Evolutionary conservation across 2,888 invertebrate genomes (phyloP).

Genomic region (Torymus auratus): DNA sequence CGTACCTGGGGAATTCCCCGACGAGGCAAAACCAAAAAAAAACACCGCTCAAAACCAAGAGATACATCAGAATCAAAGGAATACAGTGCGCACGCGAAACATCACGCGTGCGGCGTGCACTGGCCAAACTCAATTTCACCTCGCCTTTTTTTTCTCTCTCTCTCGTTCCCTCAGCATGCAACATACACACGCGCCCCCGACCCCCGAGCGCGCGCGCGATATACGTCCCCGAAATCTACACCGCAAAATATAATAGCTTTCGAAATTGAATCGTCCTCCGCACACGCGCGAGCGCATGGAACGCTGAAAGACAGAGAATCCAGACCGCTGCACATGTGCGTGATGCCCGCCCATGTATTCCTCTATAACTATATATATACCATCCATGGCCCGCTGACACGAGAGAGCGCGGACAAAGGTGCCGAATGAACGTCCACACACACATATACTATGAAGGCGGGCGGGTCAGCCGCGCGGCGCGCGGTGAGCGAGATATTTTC

Average conservation of each 20-base stretch:
- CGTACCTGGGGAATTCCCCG: too few species aligned
- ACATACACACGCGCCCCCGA: too few species aligned
- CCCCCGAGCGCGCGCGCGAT: neutral
- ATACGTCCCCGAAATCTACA: conserved; percentile 19
- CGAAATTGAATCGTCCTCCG: conserved; percentile 47
- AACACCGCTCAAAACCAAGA: too few species aligned
- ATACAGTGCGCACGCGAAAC: neutral
- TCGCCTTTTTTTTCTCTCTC: neutral
- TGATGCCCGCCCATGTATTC: neutral
- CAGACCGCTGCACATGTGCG: neutral
- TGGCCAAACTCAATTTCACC: conserved; percentile 28
- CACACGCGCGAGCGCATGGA: neutral
- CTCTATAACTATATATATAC: neutral
- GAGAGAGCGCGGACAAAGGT: too few species aligned
- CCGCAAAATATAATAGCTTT: conserved; percentile 53
- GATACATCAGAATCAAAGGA: neutral
- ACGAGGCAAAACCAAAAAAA: too few species aligned
- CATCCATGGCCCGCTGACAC: too few species aligned
- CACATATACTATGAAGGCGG: neutral
- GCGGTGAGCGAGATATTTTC: conserved; percentile 17
- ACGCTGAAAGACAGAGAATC: neutral
- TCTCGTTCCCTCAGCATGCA: neutral
- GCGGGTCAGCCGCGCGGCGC: neutral
- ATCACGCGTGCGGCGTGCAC: neutral
- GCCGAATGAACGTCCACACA: too few species aligned